Evolutionary conservation across 1,140 invertebrate species (phyloP).

Genomic region (Eueides isabella): DNA sequence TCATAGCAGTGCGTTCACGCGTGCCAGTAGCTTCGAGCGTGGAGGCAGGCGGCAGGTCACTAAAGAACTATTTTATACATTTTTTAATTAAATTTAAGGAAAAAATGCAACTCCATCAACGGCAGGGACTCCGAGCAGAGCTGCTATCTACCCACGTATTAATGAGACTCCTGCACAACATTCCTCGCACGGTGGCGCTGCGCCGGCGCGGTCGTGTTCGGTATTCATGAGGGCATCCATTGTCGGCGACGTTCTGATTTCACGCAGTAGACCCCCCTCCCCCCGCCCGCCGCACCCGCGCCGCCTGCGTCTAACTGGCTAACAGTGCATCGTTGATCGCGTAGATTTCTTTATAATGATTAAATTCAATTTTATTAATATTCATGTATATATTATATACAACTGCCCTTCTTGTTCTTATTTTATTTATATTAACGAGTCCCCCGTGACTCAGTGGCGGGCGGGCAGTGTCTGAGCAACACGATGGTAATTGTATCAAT

Average conservation of each 20-base stretch:
- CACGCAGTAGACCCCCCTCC: background rate
- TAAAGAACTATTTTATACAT: too few relatives aligned
- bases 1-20: too few relatives aligned
- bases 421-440: too few relatives aligned
- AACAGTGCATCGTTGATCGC: background rate
- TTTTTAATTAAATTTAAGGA: too few relatives aligned
- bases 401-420: too few relatives aligned
- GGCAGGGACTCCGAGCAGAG: too few relatives aligned
- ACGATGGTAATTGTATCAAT: too few relatives aligned
- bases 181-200: slow-evolving; percentile 15
- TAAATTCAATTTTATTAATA: background rate
- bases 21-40: too few relatives aligned
- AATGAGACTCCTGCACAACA: slow-evolving; percentile 23
- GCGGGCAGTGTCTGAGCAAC: too few relatives aligned
- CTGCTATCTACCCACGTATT: background rate
- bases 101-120: too few relatives aligned
- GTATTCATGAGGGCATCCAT: slow-evolving; percentile 28
- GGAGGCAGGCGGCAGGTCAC: too few relatives aligned
- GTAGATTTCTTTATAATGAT: slow-evolving; percentile 10
- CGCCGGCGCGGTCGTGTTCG: background rate
- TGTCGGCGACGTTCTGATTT: slow-evolving; percentile 24
- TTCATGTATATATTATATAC: background rate
- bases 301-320: background rate
- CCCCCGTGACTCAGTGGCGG: too few relatives aligned
- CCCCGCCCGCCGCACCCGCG: background rate